Percentiles rank a stretch among this genome's conserved stretches.
These are phyloP conservation scores for Numenius phaeopus DNA, from an alignment of 2,797 vertebrate genomes.

Conservation along the genomic window DNA sequence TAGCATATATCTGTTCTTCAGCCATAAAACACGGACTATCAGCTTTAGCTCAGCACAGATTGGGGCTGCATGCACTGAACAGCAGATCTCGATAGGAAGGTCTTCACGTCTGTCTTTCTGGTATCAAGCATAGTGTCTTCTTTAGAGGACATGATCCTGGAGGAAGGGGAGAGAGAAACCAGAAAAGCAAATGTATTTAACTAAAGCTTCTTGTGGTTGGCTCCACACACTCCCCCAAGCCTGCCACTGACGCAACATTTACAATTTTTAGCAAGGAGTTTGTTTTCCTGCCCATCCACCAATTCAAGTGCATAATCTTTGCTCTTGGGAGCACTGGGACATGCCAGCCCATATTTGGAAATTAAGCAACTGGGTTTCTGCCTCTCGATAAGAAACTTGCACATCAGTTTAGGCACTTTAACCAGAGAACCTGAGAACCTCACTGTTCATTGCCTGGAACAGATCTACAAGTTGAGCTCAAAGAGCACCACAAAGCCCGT, in stretches of 20 bases:
- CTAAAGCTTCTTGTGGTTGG: neutral
- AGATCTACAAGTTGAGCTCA: neutral
- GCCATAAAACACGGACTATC: constrained; percentile 63
- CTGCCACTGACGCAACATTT: neutral
- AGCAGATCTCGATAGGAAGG: constrained; percentile 37
- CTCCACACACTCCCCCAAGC: neutral
- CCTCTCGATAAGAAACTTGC: neutral
- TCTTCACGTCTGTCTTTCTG: constrained; percentile 55
- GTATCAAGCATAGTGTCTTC: constrained; percentile 52
- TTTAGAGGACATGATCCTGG: constrained; percentile 33
- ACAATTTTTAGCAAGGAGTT: constrained; percentile 16
- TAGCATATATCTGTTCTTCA: constrained; percentile 71
- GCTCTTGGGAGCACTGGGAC: neutral
- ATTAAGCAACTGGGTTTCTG: constrained; percentile 17
- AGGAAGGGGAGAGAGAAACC: neutral
- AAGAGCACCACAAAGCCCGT: neutral
- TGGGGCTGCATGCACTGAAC: constrained; percentile 70
- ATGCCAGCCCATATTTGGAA: constrained; percentile 60
- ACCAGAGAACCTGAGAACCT: neutral
- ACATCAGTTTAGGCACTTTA: neutral
- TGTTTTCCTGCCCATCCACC: constrained; percentile 12
- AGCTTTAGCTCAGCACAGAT: constrained; percentile 66
- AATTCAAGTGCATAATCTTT: neutral
- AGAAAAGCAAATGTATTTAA: neutral
- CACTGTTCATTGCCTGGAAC: neutral